Evolutionary conservation across 2,797 vertebrate genomes (phyloP), one percentile per base, ranked within the genome.

Genomic region (Enteromius viviparus): DNA sequence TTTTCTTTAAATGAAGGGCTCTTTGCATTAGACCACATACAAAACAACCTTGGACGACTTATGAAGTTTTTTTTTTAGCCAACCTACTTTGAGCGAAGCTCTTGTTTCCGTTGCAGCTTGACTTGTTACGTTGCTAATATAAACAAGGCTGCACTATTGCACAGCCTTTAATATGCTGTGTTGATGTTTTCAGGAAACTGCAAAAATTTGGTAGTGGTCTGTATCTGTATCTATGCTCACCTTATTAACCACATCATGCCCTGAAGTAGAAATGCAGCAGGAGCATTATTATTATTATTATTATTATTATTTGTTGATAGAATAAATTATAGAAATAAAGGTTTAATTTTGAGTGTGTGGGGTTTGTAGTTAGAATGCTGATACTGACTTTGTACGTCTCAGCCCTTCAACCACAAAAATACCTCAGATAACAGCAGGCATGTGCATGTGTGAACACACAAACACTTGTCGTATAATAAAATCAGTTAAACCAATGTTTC

Each of bases 401-500:
- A 2, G 34, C 37, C 8, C 69, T 37, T 21, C 8, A 3, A 1
- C 42, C 9, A 72, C 29, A n/a, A 12, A 74, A 51, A 64, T 6
- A 51, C 21, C 53, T 49, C 40, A 17, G 32, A 49, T 34, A 49
- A 55, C 14, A 34, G 45, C 62, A 17, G 37, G 21, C 23, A 47
- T n/a, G 29, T 34, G 37, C 34, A 62, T 4, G 6, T 40, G 70
- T 51, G 45, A 81, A 72, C 42, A 45, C 29, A n/a, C 37, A 42
- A 40, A 49, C n/a, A 64, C 60, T 17, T 32, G 40, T 47, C 69
- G 5, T 65, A 29, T 65, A 29, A 45, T 60, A 47, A 71, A 60
- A 81, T 74, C 58, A 21, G 58, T 81, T 81, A 81, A 65, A 75
- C 80, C 80, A 81, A 42, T 40, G 70, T 75, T 81, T 81, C 80